Evolutionary conservation across 2,888 invertebrate species (phyloP).

Genomic region (Eupithecia subfuscata): DNA sequence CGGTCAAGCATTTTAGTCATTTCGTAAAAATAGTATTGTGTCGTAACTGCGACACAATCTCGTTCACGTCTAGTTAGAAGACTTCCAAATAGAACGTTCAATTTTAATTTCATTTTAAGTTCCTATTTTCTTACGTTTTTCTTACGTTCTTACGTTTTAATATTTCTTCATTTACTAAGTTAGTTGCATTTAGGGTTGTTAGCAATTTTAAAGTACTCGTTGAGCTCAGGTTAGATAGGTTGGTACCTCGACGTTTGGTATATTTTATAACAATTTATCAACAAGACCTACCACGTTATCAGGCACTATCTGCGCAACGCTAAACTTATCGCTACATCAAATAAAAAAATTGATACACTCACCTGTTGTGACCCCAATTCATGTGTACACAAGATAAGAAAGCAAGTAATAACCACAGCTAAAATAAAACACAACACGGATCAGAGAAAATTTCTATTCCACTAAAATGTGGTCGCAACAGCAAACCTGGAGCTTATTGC

Average conservation of each 20-base stretch:
- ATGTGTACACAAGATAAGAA: slow-evolving; percentile 78
- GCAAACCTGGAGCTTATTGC: slow-evolving; percentile 50
- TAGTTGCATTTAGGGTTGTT: no score
- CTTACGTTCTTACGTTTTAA: no score
- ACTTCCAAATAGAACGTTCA: background rate
- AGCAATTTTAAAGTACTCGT: background rate
- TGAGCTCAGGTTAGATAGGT: background rate
- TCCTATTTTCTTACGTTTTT: background rate
- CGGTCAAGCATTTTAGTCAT: background rate
- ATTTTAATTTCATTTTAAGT: background rate
- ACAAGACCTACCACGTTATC: slow-evolving; percentile 50
- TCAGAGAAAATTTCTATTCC: slow-evolving; percentile 84
- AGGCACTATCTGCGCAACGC: slow-evolving; percentile 40
- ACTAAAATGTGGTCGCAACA: slow-evolving; percentile 50
- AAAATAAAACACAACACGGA: slow-evolving; percentile 71
- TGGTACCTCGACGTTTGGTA: background rate
- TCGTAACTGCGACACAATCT: no score
- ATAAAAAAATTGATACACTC: slow-evolving; percentile 70
- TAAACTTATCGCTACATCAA: slow-evolving; percentile 61
- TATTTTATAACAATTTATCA: slow-evolving; percentile 45
- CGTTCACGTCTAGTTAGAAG: no score
- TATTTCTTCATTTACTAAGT: no score
- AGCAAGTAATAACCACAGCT: slow-evolving; percentile 76
- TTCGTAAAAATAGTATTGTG: background rate
- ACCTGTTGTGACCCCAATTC: slow-evolving; percentile 73